These are phyloP conservation scores for Cryptotis parvus DNA, from an alignment of 2,113 vertebrate genomes.

Conservation along the genomic window DNA sequence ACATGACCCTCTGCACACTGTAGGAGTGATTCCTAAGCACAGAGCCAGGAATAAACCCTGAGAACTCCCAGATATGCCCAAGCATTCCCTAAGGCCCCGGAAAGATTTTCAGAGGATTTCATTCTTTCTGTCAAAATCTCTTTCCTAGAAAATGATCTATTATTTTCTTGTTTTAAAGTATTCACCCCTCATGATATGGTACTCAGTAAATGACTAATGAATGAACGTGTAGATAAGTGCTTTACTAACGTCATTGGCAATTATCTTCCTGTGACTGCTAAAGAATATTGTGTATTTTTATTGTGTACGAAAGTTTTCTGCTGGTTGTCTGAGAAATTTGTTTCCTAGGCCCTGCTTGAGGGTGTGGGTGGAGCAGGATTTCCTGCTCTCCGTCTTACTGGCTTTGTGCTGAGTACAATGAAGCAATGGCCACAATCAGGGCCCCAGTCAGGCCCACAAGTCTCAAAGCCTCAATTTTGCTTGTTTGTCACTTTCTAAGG, in stretches of 20 bases:
- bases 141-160: too few species aligned
- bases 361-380: constrained; percentile 72
- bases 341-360: constrained; percentile 10
- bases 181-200: background rate
- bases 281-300: constrained; percentile 4
- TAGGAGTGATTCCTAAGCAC: too few species aligned
- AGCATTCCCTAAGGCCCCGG: too few species aligned
- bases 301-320: background rate
- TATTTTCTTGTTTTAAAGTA: too few species aligned
- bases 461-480: constrained; percentile 43
- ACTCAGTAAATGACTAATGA: constrained; percentile 22
- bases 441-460: background rate
- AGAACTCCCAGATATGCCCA: too few species aligned
- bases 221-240: background rate
- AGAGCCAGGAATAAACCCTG: too few species aligned
- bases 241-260: background rate
- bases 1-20: too few species aligned
- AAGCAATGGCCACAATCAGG: background rate
- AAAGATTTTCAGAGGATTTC: too few species aligned
- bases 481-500: constrained; percentile 44
- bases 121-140: too few species aligned
- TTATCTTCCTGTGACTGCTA: constrained; percentile 22
- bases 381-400: constrained; percentile 60
- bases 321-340: constrained; percentile 20
- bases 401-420: constrained; percentile 54